Percentiles rank a stretch among this genome's conserved stretches.
phyloP scores from a whole-genome alignment of 2,113 vertebrate genomes.

The Tylochromis polylepis region DNA sequence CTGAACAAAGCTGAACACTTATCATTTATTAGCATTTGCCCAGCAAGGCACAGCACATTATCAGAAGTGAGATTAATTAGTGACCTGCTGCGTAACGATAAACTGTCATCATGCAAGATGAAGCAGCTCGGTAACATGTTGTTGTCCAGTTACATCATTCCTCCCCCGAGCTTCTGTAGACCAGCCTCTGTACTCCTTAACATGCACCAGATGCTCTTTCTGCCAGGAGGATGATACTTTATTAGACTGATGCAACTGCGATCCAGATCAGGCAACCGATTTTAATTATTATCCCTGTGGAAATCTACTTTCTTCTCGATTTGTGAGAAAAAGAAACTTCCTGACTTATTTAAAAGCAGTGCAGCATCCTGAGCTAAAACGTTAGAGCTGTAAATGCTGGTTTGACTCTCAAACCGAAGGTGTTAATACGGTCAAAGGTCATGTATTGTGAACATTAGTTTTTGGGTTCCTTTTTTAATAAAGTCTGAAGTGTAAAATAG shows the following conservation, averaged over 20 bases:
- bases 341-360: not conserved
- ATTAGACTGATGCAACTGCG: slow-evolving; percentile 67
- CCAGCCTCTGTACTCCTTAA: slow-evolving; percentile 30
- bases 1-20: not conserved
- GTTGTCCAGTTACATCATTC: slow-evolving; percentile 56
- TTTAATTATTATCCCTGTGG: slow-evolving; percentile 6
- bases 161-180: not conserved
- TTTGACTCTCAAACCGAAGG: not conserved
- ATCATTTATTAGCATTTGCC: not conserved
- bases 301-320: not conserved
- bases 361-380: not conserved
- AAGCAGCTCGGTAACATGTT: slow-evolving; percentile 23
- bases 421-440: not conserved
- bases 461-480: not conserved
- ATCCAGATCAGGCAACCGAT: slow-evolving; percentile 50
- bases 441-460: not conserved
- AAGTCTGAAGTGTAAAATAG: not conserved
- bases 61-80: slow-evolving; percentile 42
- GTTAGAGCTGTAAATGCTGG: not conserved
- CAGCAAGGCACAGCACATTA: not conserved
- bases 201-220: slow-evolving; percentile 43
- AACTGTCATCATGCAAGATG: slow-evolving; percentile 29
- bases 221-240: slow-evolving; percentile 34
- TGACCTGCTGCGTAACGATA: slow-evolving; percentile 26
- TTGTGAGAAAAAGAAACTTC: not conserved